Evolutionary conservation across 2,888 invertebrate species (phyloP).

Genomic region (Platycheirus rosarum): DNA sequence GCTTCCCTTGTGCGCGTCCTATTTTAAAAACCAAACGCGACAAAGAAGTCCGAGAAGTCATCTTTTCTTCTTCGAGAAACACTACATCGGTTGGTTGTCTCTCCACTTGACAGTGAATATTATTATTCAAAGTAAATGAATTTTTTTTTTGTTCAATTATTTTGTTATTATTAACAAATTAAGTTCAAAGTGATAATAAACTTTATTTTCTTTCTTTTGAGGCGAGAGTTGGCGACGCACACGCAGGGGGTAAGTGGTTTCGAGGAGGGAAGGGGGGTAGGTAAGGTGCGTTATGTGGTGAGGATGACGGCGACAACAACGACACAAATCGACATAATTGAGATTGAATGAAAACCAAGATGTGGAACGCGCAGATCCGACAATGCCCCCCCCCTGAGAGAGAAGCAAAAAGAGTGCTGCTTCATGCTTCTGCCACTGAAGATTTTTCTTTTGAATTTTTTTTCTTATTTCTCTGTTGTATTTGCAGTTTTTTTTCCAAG

Average conservation of each 20-base stretch:
- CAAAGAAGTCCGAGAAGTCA: neutral
- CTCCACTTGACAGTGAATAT: slow-evolving; percentile 60
- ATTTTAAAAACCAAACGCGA: slow-evolving; percentile 20
- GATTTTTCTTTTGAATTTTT: slow-evolving; percentile 36
- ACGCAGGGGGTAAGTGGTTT: neutral
- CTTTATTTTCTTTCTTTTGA: slow-evolving; percentile 36
- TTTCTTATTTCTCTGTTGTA: neutral
- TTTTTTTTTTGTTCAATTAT: slow-evolving; percentile 23
- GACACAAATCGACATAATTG: slow-evolving; percentile 73
- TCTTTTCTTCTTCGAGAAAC: slow-evolving; percentile 2
- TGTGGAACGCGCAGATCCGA: slow-evolving; percentile 57
- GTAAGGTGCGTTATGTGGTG: too few species aligned
- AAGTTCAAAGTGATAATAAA: slow-evolving; percentile 62
- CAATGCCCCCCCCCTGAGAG: slow-evolving; percentile 34
- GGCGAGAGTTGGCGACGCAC: neutral
- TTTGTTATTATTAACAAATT: slow-evolving; percentile 67
- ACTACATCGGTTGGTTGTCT: slow-evolving; percentile 43
- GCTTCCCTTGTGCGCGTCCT: slow-evolving; percentile 18
- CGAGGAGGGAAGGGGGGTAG: neutral
- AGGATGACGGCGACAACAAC: slow-evolving; percentile 24
- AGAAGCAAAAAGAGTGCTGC: slow-evolving; percentile 71
- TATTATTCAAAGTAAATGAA: slow-evolving; percentile 2
- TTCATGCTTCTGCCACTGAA: slow-evolving; percentile 19
- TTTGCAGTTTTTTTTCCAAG: slow-evolving; percentile 32
- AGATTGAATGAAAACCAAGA: slow-evolving; percentile 73